Evolutionary conservation across 2,113 vertebrate genomes (phyloP), one percentile per base, ranked within the genome.

Genomic region (Glaucomys volans): DNA sequence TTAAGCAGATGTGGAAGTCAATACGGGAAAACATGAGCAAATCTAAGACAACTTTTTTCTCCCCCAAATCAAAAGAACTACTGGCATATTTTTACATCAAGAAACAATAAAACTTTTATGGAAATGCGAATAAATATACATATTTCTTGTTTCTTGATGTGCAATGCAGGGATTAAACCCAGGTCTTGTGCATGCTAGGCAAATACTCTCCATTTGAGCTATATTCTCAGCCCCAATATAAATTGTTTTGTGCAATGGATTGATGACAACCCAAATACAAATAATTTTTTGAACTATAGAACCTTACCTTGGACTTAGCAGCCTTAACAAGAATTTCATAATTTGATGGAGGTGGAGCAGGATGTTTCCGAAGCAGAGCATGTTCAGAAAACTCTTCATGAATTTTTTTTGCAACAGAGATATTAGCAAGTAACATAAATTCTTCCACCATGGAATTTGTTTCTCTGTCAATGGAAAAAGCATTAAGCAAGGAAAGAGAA

Each of bases 371-470:
- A 96, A 99, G 99, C 93, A 99, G 91, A 62, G 99, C 99, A 79
- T 99, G 99, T 94, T 99, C 99, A 22, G 99, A 98, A 98, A 99
- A 99, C 92, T 99, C 99, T n/a, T 99, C 98, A 0, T 99, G 99
- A 97, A 99, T 99, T 98, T 99, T 99, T 98, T 99, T 99, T 80
- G 99, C 99, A 35, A 99, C 99, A 30, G 99, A 99, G 96, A 99
- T 99, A 98, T 99, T 99, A 76, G 99, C 99, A 96, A 99, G 98
- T 98, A 99, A 99, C 99, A 99, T 99, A 98, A 99, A 99, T 98
- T 99, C 99, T 98, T 99, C 99, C 35, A 99, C 99, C 99, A 99
- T 99, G 91, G 99, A 99, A 98, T 99, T 99, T 79, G 99, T 99
- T 98, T 99, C 99, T 98, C 99, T 99, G 80, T 40, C 87, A 97